Base-by-base conservation (phyloP, 2,113 vertebrate species). In the Spea bombifrons region DNA sequence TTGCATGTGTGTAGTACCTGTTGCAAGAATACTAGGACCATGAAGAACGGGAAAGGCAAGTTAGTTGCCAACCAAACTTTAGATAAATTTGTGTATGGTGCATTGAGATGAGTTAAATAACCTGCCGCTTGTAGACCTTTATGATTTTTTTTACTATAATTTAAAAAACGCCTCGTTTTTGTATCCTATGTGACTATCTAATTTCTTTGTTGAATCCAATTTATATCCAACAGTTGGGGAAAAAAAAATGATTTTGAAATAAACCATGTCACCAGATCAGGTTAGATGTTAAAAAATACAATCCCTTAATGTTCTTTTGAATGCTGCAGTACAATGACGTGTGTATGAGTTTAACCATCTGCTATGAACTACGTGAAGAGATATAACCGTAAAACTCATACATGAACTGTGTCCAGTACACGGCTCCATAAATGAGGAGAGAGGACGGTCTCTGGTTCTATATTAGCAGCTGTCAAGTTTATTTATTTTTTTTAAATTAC, bases 291-390 rank as follows among this genome's bases (percentile, higher is more conserved):
- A 61, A 64, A 64, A 30, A 30, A 64, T 59, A 59, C 55, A 59
- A 59, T 59, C 55, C 55, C 55, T 59, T 59, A 30, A 64, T 64
- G 61, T 64, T 16, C 17, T 64, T 30, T 64, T 64, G 16, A 64
- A 64, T 64, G 61, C n/a, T 13, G 61, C 61, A 64, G n/a, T 64
- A 16, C 16, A 64, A 64, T 64, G 61, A 64, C 17, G 61, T 64
- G 61, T 59, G 55, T 59, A 9, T 59, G 55, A 59, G 55, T 12
- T 13, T 9, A 59, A 59, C 8, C 55, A 59, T 59, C 55, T 59
- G 55, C 7, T 59, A 59, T 8, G 55, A 12, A 59, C 8, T 59
- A 59, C 1, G 10, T 59, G 3, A 15, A 64, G 61, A 16, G 15
- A 9, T 3, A 30, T 15, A 64, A 13, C 61, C 17, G 16, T 7